Conservation (phyloP, 1,140 invertebrate genomes). For the Parapsyche elsis region DNA sequence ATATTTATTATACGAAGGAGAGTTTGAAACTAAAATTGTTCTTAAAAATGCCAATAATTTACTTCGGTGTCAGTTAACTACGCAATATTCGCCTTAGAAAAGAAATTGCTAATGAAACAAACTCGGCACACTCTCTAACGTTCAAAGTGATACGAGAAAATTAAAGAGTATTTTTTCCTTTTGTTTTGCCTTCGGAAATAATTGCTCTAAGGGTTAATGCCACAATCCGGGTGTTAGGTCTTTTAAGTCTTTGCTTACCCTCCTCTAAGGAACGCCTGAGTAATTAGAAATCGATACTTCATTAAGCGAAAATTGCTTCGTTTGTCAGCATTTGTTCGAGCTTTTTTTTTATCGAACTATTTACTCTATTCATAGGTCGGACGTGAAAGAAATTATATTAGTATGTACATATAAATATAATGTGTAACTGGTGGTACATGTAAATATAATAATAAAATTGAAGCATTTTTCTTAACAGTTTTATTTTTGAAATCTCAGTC, state of each 20-base stretch:
- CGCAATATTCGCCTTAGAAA: not conserved
- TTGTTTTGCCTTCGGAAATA: slow-evolving; percentile 3
- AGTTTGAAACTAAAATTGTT: too few relatives aligned
- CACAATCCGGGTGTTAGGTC: slow-evolving; percentile 21
- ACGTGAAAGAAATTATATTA: not conserved
- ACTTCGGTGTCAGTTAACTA: not conserved
- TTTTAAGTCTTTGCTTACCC: not conserved
- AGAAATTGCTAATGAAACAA: not conserved
- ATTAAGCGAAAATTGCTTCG: slow-evolving; percentile 17
- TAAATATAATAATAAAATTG: too few relatives aligned
- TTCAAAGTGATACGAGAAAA: slow-evolving; percentile 18
- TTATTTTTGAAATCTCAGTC: not conserved
- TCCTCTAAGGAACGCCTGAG: not conserved
- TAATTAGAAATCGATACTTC: slow-evolving; percentile 23
- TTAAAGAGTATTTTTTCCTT: slow-evolving; percentile 16
- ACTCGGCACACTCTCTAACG: not conserved
- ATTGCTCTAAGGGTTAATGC: slow-evolving; percentile 9
- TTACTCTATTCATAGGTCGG: not conserved
- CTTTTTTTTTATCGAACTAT: not conserved
- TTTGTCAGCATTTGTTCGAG: not conserved
- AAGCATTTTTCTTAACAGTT: not conserved
- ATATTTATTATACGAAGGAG: too few relatives aligned
- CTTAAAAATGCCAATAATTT: too few relatives aligned
- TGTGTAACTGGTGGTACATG: too few relatives aligned
- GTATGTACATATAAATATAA: too few relatives aligned